Evolutionary conservation across 2,113 vertebrate genomes (phyloP).

Genomic region (Maccullochella peelii): DNA sequence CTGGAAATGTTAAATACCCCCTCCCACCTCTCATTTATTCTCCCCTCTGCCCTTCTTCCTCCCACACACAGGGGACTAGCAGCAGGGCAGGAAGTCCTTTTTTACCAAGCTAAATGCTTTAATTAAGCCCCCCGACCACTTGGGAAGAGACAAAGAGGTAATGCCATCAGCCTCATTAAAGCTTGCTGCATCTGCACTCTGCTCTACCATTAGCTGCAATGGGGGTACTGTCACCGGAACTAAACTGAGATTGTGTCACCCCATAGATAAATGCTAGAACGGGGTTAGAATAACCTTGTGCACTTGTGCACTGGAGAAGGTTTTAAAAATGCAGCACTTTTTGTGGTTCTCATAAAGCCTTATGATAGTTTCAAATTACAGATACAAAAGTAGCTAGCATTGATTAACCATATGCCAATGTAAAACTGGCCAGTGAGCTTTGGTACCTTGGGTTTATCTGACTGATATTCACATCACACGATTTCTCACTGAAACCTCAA

Average conservation of each 20-base stretch:
- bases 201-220: slow-evolving; percentile 48
- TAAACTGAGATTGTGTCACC: slow-evolving; percentile 20
- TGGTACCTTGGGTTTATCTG: slow-evolving; percentile 16
- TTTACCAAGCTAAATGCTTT: slow-evolving; percentile 75
- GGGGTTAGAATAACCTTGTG: not conserved
- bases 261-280: slow-evolving; percentile 13
- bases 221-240: slow-evolving; percentile 26
- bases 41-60: slow-evolving; percentile 29
- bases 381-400: not conserved
- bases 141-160: slow-evolving; percentile 71
- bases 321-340: not conserved
- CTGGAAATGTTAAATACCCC: slow-evolving; percentile 63
- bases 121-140: slow-evolving; percentile 75
- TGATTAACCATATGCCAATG: not conserved
- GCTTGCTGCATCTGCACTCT: slow-evolving; percentile 56
- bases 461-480: not conserved
- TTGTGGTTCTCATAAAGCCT: not conserved
- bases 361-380: not conserved
- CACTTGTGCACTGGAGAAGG: not conserved
- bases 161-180: slow-evolving; percentile 75
- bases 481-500: slow-evolving; percentile 10
- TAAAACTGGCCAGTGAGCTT: not conserved
- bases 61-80: slow-evolving; percentile 46
- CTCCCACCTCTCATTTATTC: slow-evolving; percentile 53
- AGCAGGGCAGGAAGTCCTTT: slow-evolving; percentile 71